These are phyloP conservation scores for Ophioninae sp. DNA, from an alignment of 2,888 invertebrate genomes.

Conservation along the genomic window DNA sequence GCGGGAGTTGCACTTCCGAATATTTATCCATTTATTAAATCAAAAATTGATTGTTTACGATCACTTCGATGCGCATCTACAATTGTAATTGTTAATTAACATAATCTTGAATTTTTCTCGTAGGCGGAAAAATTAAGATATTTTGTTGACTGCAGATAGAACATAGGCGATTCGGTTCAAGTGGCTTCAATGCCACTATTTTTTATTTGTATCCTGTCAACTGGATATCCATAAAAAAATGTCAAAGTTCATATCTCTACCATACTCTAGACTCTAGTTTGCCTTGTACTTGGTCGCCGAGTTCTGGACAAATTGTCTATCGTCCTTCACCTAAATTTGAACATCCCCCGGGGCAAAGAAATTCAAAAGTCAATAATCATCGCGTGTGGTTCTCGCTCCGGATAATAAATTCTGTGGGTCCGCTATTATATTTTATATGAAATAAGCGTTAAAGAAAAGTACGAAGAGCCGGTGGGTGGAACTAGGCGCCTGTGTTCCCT, in stretches of 20 bases:
- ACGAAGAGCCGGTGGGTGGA: neutral
- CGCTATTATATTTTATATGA: slow-evolving; percentile 33
- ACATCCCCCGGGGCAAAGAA: neutral
- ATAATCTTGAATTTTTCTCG: neutral
- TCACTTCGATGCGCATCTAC: neutral
- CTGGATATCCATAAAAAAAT: neutral
- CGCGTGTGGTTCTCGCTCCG: slow-evolving; percentile 5
- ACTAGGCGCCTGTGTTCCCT: neutral
- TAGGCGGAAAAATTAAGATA: neutral
- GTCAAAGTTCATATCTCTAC: neutral
- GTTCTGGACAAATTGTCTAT: neutral
- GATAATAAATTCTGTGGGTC: slow-evolving; percentile 21
- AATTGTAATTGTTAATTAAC: no score
- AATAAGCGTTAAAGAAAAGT: slow-evolving; percentile 22
- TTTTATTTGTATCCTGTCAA: neutral
- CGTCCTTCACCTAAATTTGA: slow-evolving; percentile 20
- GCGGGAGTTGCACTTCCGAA: no score
- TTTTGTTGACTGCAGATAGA: neutral
- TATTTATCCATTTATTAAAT: no score
- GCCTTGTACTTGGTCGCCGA: neutral
- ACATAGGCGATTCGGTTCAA: neutral
- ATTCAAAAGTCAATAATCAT: slow-evolving; percentile 35
- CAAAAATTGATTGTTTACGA: no score
- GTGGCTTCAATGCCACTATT: neutral
- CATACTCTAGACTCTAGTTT: neutral